Base-by-base conservation (phyloP, 2,113 vertebrate genomes). In the Terrapene triunguis region DNA sequence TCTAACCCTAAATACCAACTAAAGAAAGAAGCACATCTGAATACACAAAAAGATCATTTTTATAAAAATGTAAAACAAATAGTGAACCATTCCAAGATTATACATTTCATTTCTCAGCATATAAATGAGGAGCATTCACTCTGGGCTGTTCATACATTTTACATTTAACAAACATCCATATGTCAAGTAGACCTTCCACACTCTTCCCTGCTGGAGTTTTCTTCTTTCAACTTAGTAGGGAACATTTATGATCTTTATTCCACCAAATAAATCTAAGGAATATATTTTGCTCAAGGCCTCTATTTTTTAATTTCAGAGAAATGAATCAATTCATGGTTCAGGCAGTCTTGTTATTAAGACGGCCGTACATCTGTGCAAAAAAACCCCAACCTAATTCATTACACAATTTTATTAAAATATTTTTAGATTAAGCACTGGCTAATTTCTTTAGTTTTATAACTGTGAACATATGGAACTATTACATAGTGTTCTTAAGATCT, bases 221-320 rank as follows among this genome's bases (percentile, higher is more conserved):
- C 85, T 96, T 47, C 94, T 97, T 97, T 98, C 95, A 98, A 97
- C 96, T 97, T 98, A 93, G 95, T 92, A 96, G 97, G 97, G 93
- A 96, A 96, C 97, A 98, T 96, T 97, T 98, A 89, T 95, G 95
- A 97, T 98, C 93, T 90, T 97, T 97, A 97, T 97, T 97, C 91
- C 80, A 88, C 89, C 81, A 93, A 96, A 97, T 96, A 96, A 98
- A 97, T 97, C 97, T 98, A 80, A 95, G 94, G 96, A 98, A 98
- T 88, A 94, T 92, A 94, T 98, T 98, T 98, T 96, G 92, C 95
- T 98, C 51, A 50, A 96, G 96, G 95, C 92, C 11, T 95, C 81
- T 95, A 74, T 87, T 95, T 97, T 98, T 97, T 96, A 95, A 97
- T 97, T 98, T 97, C 94, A 95, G 84, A 96, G 95, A 98, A 97